Evolutionary conservation across 2,888 invertebrate species (phyloP), one percentile per base, ranked within the genome.

Genomic region (Nymphalis polychloros): DNA sequence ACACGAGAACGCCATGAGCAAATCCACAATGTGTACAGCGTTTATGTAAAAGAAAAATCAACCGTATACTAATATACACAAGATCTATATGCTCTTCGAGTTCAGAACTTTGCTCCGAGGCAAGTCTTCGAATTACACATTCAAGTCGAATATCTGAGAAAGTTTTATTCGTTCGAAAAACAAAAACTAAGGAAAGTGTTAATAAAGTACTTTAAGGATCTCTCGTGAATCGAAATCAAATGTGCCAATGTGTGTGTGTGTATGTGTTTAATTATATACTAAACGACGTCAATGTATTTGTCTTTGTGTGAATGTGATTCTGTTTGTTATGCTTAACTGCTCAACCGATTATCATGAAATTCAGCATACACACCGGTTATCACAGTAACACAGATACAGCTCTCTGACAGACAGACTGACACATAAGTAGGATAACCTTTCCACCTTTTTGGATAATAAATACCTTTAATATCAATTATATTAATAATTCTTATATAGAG

Each of bases 141-240:
- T 70, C 70, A 63, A 66, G 63, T 66, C 72, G 68, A 70, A 70
- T 68, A 68, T 70, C 64, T 63, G 53, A 61, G 49, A 65, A 70
- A 72, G 70, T 72, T 72, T 72, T 70, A 70, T 70, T 70, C 66
- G 68, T 57, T 67, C 64, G 60, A 66, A 72, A 69, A 72, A 72
- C 72, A 72, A 72, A 67, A 68, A 50, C 65, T 48, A 59, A 66
- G 60, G 46, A 64, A 73, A 73, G 71, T 69, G 73, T 68, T 73
- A 69, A 72, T 73, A 66, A 73, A 73, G 68, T 63, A 67, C 55
- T 62, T 49, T 55, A 41, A 48, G 47, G 48, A 66, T 66, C 46
- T 27, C 19, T 20, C 16, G 13, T 17, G 27, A 60, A 60, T 35
- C 8, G 35, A 23, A 27, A 48, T 48, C 48, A 27, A 17, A 41